Base-by-base conservation (phyloP, 1,140 invertebrate species). In the Calephelis nemesis region DNA sequence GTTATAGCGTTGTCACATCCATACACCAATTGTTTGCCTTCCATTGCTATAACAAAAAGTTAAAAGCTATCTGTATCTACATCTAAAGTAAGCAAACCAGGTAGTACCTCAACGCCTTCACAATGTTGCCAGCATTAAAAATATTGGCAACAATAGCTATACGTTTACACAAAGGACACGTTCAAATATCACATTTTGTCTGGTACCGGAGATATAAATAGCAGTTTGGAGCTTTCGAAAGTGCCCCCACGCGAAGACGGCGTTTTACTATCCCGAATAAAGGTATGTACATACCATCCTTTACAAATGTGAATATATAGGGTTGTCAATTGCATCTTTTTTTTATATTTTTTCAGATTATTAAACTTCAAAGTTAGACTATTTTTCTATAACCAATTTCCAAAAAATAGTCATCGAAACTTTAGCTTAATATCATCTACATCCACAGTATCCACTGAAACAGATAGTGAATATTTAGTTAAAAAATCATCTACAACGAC, bases 171-270 rank as follows among this genome's bases (percentile, higher is more conserved):
- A 60, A 60, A 60, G 54, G 54, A 39, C 54, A 58, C 54, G 54
- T 39, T 58, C 54, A 58, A 58, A 58, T 58, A 60, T 39, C 54
- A 60, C 54, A 60, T 60, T 60, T 60, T 60, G 54, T 60, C 54
- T 60, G 54, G 30, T 39, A 60, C 39, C 54, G 54, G 54, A 60
- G 54, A 60, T 60, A 60, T 60, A 60, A 60, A 60, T 60, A 60
- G 39, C 54, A 60, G 54, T 60, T 60, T 60, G 39, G 54, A 60
- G 54, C 54, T 60, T 60, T 60, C 54, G 30, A 60, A 60, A 60
- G 54, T 60, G 54, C 54, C 54, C 54, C 54, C 54, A 60, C 54
- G 54, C 54, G 54, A 60, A 60, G 54, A 60, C 54, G 30, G 30
- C 19, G 39, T 60, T 60, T 60, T 19, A 60, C 54, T 60, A 60